Conservation (phyloP, 2,888 invertebrate genomes). For the Temnothorax unifasciatus region DNA sequence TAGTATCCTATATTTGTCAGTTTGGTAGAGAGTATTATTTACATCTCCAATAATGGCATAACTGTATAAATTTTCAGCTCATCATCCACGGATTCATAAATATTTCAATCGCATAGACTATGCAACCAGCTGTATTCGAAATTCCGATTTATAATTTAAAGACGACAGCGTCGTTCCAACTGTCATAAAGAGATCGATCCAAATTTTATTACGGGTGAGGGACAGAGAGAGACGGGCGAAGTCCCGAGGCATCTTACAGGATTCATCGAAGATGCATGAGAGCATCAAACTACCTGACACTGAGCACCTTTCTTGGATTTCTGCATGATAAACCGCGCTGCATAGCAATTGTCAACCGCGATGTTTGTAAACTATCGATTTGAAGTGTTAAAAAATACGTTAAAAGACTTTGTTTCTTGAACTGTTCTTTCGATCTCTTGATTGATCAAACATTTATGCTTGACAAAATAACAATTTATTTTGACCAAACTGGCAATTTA, state of each 20-base stretch:
- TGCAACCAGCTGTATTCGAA: constrained; percentile 21
- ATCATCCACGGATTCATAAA: constrained; percentile 1
- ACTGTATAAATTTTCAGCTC: constrained; percentile 12
- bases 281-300: constrained; percentile 45
- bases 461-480: background rate
- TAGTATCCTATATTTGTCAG: background rate
- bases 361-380: background rate
- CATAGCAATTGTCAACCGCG: constrained; percentile 15
- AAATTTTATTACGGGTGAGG: constrained; percentile 26
- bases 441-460: background rate
- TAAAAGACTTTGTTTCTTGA: background rate
- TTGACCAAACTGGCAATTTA: too few species aligned
- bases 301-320: constrained; percentile 46
- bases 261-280: constrained; percentile 51
- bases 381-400: background rate
- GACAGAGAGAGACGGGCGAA: background rate
- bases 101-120: constrained; percentile 12
- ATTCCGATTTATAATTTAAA: constrained; percentile 48
- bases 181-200: constrained; percentile 45
- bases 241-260: constrained; percentile 22
- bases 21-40: background rate
- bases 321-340: constrained; percentile 18
- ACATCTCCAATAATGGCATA: background rate
- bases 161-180: constrained; percentile 25
- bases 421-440: background rate